A percentile compares a stretch with the other conserved stretches of the same genome.
Conservation (phyloP, 2,113 vertebrate genomes). For the Alexandromys fortis region DNA sequence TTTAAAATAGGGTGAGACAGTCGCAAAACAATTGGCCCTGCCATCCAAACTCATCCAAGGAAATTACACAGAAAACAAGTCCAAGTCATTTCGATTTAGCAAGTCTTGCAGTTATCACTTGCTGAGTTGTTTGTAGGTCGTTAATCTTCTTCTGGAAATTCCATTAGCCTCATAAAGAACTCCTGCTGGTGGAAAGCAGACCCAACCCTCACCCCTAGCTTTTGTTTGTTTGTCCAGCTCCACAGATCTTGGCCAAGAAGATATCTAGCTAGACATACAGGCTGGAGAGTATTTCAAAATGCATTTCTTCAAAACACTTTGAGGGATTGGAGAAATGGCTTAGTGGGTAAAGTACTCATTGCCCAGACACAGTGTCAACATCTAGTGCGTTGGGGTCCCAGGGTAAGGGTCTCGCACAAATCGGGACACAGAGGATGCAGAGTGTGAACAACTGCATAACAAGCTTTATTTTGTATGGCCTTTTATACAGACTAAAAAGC, state of each 20-base stretch:
- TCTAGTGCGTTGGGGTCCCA: no score
- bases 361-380: neutral
- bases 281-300: conserved; percentile 7
- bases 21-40: conserved; percentile 75
- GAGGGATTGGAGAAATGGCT: neutral
- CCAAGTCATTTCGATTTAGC: conserved; percentile 83
- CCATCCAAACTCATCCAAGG: conserved; percentile 75
- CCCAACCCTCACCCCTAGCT: neutral
- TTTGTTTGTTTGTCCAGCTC: neutral
- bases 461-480: no score
- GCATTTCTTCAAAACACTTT: neutral
- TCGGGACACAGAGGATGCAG: no score
- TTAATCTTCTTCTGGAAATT: conserved; percentile 86
- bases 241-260: conserved; percentile 56
- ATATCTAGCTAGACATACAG: neutral
- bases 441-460: no score
- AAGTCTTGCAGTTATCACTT: conserved; percentile 79
- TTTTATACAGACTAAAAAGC: no score
- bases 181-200: conserved; percentile 74
- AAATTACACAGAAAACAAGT: conserved; percentile 79
- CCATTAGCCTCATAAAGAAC: conserved; percentile 75
- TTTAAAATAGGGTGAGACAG: conserved; percentile 75
- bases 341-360: neutral
- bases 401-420: no score
- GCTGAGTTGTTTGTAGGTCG: conserved; percentile 80